A percentile compares a stretch with the other conserved stretches of the same genome.
These are phyloP conservation scores for Pollenia labialis DNA, from an alignment of 2,888 invertebrate species.

Conservation along the genomic window DNA sequence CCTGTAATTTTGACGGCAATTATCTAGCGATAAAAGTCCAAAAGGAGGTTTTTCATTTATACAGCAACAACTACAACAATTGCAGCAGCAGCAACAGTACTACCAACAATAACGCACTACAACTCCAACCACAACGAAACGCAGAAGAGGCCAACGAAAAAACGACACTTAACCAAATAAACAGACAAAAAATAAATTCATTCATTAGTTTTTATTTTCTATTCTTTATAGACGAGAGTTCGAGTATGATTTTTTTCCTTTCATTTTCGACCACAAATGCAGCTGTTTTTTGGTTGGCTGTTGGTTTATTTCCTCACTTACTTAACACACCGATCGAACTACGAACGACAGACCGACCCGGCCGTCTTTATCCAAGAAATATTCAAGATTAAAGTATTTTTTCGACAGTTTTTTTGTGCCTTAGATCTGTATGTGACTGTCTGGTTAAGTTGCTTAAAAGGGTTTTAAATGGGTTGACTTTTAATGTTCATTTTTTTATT, in stretches of 20 bases:
- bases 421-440: conserved; percentile 32
- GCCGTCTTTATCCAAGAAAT: conserved; percentile 50
- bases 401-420: neutral
- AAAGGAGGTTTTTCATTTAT: conserved; percentile 76
- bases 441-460: conserved; percentile 39
- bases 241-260: conserved; percentile 22
- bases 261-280: conserved; percentile 56
- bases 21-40: conserved; percentile 81
- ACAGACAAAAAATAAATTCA: conserved; percentile 52
- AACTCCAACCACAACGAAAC: conserved; percentile 15
- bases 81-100: conserved; percentile 24
- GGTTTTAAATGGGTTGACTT: conserved; percentile 63
- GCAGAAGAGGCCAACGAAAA: conserved; percentile 19
- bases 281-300: conserved; percentile 67
- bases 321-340: conserved; percentile 14
- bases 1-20: conserved; percentile 81
- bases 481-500: conserved; percentile 43
- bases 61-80: conserved; percentile 42
- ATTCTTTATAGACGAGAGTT: conserved; percentile 40
- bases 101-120: conserved; percentile 38
- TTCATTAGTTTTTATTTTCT: conserved; percentile 67
- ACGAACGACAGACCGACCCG: neutral
- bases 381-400: conserved; percentile 56
- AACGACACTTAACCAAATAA: conserved; percentile 37
- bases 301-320: conserved; percentile 57